Conservation (phyloP, 2,113 vertebrate genomes). For the cattle (Bos taurus) region ARS-UCD2.0 NC_037328.1:48071001-48071500, state of each 20-base stretch:
- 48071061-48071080: neutral
- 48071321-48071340: neutral
- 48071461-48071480: no score
- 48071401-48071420: no score
- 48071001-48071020: no score
- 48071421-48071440: no score
- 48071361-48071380: neutral
- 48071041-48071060: neutral
- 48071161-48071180: rapidly evolving
- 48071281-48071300: neutral
- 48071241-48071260: neutral
- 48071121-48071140: neutral
- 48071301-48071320: rapidly evolving
- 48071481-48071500: no score
- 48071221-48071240: neutral
- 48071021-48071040: neutral
- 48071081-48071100: neutral
- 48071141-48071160: neutral
- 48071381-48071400: neutral
- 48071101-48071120: neutral
- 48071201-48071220: neutral
- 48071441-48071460: no score
- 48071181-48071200: neutral
- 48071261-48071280: neutral
- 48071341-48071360: neutral